Percentiles rank a stretch among this genome's conserved stretches.
Evolutionary conservation across 2,888 invertebrate species (phyloP).

Genomic region (Phortica okadai): DNA sequence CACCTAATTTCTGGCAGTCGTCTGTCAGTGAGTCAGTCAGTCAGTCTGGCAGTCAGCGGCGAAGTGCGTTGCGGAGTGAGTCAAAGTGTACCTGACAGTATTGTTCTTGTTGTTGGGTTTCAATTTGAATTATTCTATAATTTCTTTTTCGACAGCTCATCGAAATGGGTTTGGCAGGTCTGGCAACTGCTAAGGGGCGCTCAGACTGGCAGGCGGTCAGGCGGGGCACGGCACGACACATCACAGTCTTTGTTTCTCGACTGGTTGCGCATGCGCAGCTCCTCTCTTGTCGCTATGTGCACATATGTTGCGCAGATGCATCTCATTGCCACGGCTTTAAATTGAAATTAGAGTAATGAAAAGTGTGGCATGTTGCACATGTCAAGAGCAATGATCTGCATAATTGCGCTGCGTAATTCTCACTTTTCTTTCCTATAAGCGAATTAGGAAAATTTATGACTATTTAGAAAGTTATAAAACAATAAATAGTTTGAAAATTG

Average conservation of each 20-base stretch:
- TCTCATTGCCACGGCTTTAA: background rate
- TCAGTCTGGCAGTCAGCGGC: background rate
- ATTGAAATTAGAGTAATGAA: slow-evolving; percentile 5
- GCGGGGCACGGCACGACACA: too few relatives aligned
- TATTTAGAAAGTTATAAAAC: slow-evolving; percentile 10
- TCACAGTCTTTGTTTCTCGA: too few relatives aligned
- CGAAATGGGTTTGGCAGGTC: slow-evolving; percentile 26
- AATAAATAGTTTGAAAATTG: background rate
- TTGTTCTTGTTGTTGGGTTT: background rate
- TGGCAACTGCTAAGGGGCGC: background rate
- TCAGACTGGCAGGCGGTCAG: too few relatives aligned
- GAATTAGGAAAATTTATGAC: background rate
- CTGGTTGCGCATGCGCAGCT: background rate
- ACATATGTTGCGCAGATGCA: slow-evolving; percentile 16
- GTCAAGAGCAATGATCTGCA: slow-evolving; percentile 68
- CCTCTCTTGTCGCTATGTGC: background rate
- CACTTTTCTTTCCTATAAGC: slow-evolving; percentile 52
- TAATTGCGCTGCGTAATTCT: slow-evolving; percentile 70
- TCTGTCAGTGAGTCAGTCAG: slow-evolving; percentile 9
- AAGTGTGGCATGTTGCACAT: slow-evolving; percentile 5
- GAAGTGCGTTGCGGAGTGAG: background rate
- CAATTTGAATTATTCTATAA: background rate
- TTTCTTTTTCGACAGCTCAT: slow-evolving; percentile 21
- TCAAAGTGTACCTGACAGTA: slow-evolving; percentile 18
- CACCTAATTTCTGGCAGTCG: slow-evolving; percentile 19